phyloP scores from a whole-genome alignment of 37 sponge, comb jelly and placozoan genomes.

The Ephydatia muelleri region DNA sequence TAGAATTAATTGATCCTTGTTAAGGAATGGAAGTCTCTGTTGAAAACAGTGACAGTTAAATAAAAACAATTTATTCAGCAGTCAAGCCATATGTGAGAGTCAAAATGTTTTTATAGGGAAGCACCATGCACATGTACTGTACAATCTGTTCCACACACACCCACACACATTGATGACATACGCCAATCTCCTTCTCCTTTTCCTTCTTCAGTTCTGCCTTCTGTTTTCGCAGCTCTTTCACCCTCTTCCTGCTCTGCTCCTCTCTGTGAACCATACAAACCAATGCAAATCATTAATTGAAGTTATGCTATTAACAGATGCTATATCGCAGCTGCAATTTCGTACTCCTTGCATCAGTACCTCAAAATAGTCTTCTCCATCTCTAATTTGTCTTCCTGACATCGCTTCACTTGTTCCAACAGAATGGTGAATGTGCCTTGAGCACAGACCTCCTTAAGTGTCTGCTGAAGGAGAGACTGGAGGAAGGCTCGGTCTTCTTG shows the following conservation, averaged over 20 bases:
- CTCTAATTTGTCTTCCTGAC: conserved; percentile 45
- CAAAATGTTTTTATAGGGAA: no score
- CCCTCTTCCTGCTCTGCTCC: conserved; percentile 70
- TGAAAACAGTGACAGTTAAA: no score
- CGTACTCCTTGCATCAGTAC: conserved; percentile 17
- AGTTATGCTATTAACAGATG: background rate
- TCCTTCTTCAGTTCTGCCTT: conserved; percentile 58
- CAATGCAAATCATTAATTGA: background rate
- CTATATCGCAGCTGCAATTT: background rate
- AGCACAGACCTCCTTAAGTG: conserved; percentile 39
- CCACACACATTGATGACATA: conserved; percentile 6
- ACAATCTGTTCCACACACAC: background rate
- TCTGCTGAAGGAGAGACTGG: conserved; percentile 42
- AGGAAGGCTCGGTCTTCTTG: conserved; percentile 55
- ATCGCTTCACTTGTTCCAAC: conserved; percentile 10
- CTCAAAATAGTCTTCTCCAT: conserved; percentile 60
- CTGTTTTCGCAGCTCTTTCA: conserved; percentile 68
- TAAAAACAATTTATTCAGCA: no score
- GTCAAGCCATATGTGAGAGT: no score
- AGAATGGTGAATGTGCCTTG: conserved; percentile 62
- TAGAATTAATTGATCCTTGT: background rate
- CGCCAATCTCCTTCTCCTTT: conserved; percentile 71
- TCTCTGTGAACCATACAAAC: conserved; percentile 46
- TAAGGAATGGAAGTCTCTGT: no score
- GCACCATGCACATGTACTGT: background rate